These are phyloP conservation scores for Euzetes globulus DNA, from an alignment of 2,888 invertebrate genomes.

Conservation along the genomic window DNA sequence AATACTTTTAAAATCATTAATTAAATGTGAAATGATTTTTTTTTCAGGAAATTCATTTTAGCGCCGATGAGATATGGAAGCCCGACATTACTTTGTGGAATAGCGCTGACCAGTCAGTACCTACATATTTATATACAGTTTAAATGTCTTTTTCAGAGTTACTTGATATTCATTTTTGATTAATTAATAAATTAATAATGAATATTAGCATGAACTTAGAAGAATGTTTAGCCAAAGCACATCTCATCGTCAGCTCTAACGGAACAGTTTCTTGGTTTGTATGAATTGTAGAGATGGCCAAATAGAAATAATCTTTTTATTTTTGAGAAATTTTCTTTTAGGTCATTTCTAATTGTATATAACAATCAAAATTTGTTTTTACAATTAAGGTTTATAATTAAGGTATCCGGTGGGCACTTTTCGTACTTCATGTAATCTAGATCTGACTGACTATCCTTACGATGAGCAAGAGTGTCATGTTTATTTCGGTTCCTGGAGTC, in stretches of 20 bases:
- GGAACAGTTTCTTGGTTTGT: slow-evolving; percentile 1
- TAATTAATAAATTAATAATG: too few species aligned
- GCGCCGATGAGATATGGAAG: slow-evolving; percentile 23
- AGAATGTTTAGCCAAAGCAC: neutral
- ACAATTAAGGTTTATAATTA: neutral
- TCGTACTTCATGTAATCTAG: neutral
- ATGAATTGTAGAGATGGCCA: neutral
- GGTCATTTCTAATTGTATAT: too few species aligned
- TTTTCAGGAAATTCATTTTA: slow-evolving; percentile 23
- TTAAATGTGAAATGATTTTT: neutral
- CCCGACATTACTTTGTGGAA: slow-evolving; percentile 27
- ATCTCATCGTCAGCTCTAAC: slow-evolving; percentile 8
- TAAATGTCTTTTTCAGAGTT: too few species aligned
- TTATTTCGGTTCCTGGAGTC: slow-evolving; percentile 26
- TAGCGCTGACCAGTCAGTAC: slow-evolving; percentile 26
- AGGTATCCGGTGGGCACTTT: neutral
- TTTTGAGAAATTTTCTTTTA: too few species aligned
- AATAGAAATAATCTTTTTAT: too few species aligned
- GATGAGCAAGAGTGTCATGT: neutral
- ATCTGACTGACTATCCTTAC: slow-evolving; percentile 18
- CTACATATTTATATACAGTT: neutral
- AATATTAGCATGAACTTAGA: slow-evolving; percentile 12
- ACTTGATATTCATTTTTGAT: too few species aligned
- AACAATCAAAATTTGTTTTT: neutral
- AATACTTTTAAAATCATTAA: too few species aligned